Conservation (phyloP, 1,140 invertebrate genomes). For the Oncopeltus fasciatus region DNA sequence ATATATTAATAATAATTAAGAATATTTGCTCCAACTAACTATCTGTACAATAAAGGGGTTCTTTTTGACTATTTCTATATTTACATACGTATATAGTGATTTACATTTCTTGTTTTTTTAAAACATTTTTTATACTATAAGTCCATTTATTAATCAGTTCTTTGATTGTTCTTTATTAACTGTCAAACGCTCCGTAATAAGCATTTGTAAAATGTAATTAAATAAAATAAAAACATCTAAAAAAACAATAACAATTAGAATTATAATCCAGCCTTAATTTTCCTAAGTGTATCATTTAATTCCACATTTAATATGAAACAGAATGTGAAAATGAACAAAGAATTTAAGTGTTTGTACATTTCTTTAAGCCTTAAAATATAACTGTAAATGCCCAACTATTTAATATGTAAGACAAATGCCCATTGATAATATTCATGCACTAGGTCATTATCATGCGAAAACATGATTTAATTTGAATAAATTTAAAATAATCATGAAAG, state of each 20-base stretch:
- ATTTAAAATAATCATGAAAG: background rate
- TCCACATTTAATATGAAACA: background rate
- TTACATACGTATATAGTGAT: conserved; percentile 9
- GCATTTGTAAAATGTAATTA: background rate
- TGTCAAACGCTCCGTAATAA: background rate
- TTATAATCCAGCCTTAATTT: conserved; percentile 10
- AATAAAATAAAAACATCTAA: conserved; percentile 11
- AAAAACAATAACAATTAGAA: conserved; percentile 4
- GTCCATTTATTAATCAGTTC: conserved; percentile 8
- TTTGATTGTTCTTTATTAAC: conserved; percentile 11
- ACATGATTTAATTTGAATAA: background rate
- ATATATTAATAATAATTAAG: conserved; percentile 21
- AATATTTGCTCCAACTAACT: conserved; percentile 16
- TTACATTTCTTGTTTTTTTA: conserved; percentile 5
- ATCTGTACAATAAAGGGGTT: conserved; percentile 16
- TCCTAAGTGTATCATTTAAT: background rate
- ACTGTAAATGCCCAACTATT: conserved; percentile 1
- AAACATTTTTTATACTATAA: conserved; percentile 7
- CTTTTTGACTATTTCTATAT: conserved; percentile 14
- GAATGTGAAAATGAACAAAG: background rate
- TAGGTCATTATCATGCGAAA: background rate
- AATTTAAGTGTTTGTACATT: background rate
- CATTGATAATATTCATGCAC: background rate
- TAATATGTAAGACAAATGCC: background rate
- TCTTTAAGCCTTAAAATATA: background rate